phyloP scores from a whole-genome alignment of 2,113 vertebrate species.

The Benitochromis conjunctus region DNA sequence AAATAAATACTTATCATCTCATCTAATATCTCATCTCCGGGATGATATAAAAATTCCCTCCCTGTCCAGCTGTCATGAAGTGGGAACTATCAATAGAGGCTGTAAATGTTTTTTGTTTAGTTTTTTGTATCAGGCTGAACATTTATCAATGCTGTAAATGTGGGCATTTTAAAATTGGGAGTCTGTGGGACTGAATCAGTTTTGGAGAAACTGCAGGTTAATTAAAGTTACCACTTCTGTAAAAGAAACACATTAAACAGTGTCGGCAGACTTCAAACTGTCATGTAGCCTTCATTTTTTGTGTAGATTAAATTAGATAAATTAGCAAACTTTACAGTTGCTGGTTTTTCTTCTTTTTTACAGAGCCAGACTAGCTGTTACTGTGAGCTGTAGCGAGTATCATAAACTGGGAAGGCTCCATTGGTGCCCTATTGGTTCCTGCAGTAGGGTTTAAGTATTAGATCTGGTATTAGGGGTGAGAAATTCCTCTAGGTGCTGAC shows the following conservation, averaged over 20 bases:
- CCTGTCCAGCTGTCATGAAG: not conserved
- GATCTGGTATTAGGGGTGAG: not conserved
- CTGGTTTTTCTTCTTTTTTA: not conserved
- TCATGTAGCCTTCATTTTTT: not conserved
- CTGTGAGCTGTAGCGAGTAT: not conserved
- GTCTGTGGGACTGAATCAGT: not conserved
- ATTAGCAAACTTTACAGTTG: not conserved
- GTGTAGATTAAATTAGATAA: not conserved
- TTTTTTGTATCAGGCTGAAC: not conserved
- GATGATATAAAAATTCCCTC: not conserved
- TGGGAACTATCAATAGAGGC: not conserved
- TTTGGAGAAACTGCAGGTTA: not conserved
- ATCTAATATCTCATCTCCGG: not conserved
- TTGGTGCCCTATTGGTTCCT: not conserved
- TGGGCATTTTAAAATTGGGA: not conserved
- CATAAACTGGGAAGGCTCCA: not conserved
- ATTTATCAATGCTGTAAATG: not conserved
- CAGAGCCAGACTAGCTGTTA: not conserved
- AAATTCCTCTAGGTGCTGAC: not conserved
- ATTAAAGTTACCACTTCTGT: not conserved
- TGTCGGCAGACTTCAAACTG: not conserved
- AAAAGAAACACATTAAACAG: not conserved
- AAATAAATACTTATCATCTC: not conserved
- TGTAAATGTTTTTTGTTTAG: not conserved
- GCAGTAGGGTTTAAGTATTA: not conserved